These are phyloP conservation scores for Pyralis farinalis DNA, from an alignment of 2,888 invertebrate genomes.

Conservation along the genomic window DNA sequence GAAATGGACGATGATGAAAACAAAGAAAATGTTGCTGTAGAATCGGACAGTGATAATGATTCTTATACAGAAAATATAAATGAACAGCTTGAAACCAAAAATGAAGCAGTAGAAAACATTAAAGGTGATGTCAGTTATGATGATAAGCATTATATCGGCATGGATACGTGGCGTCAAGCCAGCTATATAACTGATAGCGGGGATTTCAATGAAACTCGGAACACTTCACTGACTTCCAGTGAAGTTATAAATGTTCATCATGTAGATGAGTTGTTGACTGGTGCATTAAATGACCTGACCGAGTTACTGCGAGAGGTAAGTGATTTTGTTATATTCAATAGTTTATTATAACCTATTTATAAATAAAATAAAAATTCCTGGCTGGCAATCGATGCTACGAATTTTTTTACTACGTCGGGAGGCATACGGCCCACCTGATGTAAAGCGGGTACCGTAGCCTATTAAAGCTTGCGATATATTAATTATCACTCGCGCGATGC, in stretches of 20 bases:
- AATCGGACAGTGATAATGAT: conserved; percentile 60
- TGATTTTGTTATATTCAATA: neutral
- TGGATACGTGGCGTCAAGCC: conserved; percentile 50
- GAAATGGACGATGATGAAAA: conserved; percentile 61
- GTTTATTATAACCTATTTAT: too few relatives aligned
- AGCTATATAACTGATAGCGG: conserved; percentile 48
- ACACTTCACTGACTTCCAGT: conserved; percentile 39
- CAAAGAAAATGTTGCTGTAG: conserved; percentile 73
- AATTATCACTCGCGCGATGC: too few relatives aligned
- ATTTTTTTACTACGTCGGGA: too few relatives aligned
- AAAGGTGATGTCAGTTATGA: conserved; percentile 23
- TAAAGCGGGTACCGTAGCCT: too few relatives aligned
- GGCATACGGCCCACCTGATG: too few relatives aligned
- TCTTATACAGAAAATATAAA: conserved; percentile 58
- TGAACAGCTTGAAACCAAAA: conserved; percentile 13
- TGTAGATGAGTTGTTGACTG: conserved; percentile 55
- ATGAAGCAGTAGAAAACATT: neutral
- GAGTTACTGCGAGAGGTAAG: conserved; percentile 75
- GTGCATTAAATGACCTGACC: conserved; percentile 74
- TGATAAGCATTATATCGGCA: conserved; percentile 18
- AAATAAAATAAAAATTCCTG: neutral
- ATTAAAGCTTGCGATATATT: too few relatives aligned
- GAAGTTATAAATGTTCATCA: conserved; percentile 28
- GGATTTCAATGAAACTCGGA: conserved; percentile 46
- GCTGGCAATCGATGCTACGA: too few relatives aligned